Evolutionary conservation across 2,888 invertebrate species (phyloP).

Genomic region (Drosophila demipolita): DNA sequence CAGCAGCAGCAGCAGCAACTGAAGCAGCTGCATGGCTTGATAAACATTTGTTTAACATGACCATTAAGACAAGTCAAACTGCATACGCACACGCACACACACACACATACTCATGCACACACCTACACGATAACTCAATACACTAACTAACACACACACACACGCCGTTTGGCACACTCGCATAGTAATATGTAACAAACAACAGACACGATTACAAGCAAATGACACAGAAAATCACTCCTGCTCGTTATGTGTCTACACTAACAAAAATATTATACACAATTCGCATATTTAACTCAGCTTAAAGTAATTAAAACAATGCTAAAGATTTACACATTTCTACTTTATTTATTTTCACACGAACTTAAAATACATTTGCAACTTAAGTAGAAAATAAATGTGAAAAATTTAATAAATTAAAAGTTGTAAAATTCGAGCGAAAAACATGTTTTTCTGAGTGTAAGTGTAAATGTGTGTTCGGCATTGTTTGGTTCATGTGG

Average conservation of each 20-base stretch:
- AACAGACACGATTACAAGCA: conserved; percentile 83
- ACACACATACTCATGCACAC: conserved; percentile 7
- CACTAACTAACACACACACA: conserved; percentile 16
- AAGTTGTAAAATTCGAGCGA: neutral
- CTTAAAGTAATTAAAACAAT: neutral
- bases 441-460: conserved; percentile 2
- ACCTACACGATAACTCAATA: conserved; percentile 2
- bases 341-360: neutral
- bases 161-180: conserved; percentile 52
- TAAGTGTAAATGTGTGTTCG: conserved; percentile 18
- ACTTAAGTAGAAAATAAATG: neutral
- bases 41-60: conserved; percentile 83
- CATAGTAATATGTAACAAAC: conserved; percentile 82
- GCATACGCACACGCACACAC: conserved; percentile 56
- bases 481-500: conserved; percentile 66
- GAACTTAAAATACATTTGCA: neutral
- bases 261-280: neutral
- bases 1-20: conserved; percentile 15
- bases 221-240: conserved; percentile 80
- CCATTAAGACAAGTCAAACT: conserved; percentile 81
- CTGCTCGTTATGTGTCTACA: conserved; percentile 56
- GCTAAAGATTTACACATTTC: neutral
- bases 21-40: conserved; percentile 76
- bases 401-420: neutral
- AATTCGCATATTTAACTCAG: neutral